These are phyloP conservation scores for Apis mellifera DNA, from an alignment of 1,140 invertebrate genomes.

Conservation along the genomic window DNA sequence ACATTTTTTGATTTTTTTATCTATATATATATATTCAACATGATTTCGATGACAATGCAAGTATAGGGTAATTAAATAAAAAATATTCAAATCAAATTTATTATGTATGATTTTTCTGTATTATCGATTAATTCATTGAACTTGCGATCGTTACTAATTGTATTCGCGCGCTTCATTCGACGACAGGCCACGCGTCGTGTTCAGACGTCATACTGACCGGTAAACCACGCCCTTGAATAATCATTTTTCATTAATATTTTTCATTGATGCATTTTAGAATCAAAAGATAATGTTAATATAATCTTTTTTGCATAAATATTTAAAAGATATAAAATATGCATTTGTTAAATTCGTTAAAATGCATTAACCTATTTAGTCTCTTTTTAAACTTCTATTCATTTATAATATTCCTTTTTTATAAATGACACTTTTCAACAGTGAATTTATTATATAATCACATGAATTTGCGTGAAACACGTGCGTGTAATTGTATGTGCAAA, in stretches of 20 bases:
- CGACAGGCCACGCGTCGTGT: conserved; percentile 36
- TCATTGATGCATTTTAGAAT: not conserved
- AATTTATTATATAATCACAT: not conserved
- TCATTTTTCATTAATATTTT: not conserved
- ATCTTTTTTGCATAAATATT: no score
- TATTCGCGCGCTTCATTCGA: conserved; percentile 24
- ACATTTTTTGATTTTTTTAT: not conserved
- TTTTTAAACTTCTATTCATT: not conserved
- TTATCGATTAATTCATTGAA: conserved; percentile 38
- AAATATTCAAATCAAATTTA: not conserved
- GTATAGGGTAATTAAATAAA: no score
- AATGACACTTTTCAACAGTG: not conserved
- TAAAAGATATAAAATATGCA: not conserved
- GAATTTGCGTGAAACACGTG: not conserved
- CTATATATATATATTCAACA: not conserved
- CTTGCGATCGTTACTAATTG: not conserved
- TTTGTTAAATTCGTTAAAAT: not conserved
- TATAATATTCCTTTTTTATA: not conserved
- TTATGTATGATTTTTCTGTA: no score
- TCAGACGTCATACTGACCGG: conserved; percentile 55
- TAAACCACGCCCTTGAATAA: conserved; percentile 59
- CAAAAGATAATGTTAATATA: not conserved
- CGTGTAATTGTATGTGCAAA: not conserved
- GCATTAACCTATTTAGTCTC: no score
- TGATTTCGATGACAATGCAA: conserved; percentile 4